Conservation (phyloP, 2,888 invertebrate genomes). For the Eledona agricola region DNA sequence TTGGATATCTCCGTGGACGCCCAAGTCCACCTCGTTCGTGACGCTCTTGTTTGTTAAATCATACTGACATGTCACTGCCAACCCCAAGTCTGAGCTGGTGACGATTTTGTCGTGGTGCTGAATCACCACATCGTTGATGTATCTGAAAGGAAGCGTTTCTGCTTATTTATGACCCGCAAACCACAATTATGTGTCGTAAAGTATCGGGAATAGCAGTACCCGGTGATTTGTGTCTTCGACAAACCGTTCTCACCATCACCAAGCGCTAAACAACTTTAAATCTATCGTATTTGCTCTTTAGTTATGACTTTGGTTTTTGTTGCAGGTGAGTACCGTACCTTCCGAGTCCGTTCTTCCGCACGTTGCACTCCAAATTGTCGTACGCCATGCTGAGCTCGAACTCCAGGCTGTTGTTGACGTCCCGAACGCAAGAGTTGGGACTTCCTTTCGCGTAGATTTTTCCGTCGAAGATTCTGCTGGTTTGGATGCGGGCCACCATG, state of each 20-base stretch:
- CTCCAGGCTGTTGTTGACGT: conserved; percentile 86
- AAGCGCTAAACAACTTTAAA: too few relatives aligned
- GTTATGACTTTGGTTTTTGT: neutral
- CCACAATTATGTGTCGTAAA: too few relatives aligned
- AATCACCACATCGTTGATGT: conserved; percentile 89
- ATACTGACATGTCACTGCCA: conserved; percentile 93
- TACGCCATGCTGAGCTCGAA: conserved; percentile 93
- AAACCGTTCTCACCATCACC: too few relatives aligned
- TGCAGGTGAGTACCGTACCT: conserved; percentile 49
- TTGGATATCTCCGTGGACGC: conserved; percentile 85
- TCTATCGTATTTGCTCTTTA: neutral
- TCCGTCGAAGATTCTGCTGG: conserved; percentile 91
- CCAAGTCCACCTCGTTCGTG: conserved; percentile 89
- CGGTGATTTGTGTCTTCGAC: too few relatives aligned
- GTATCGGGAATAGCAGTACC: too few relatives aligned
- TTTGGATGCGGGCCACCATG: conserved; percentile 92
- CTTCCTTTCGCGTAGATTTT: conserved; percentile 95
- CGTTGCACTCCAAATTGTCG: conserved; percentile 92
- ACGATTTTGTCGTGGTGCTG: conserved; percentile 96
- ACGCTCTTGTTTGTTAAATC: conserved; percentile 94
- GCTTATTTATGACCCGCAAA: too few relatives aligned
- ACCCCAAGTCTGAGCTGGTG: conserved; percentile 91
- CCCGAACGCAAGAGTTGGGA: conserved; percentile 90
- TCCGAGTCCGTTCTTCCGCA: conserved; percentile 87
- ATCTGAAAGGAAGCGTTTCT: too few relatives aligned